Conservation (phyloP, 2,113 vertebrate genomes). For the Onychostoma macrolepis region DNA sequence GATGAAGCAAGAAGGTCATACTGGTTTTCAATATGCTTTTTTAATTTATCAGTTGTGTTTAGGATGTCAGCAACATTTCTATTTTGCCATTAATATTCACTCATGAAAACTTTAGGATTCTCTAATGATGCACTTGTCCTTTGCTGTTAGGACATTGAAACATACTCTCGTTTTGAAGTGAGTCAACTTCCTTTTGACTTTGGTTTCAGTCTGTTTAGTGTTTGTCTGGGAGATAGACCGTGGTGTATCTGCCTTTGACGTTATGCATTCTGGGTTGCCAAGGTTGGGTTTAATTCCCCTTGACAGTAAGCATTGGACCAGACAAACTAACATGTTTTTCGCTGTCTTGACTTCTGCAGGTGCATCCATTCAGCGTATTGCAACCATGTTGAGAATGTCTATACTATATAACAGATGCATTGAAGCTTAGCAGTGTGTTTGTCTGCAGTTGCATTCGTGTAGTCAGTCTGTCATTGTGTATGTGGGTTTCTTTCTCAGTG, state of each 20-base stretch:
- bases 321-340: constrained; percentile 5
- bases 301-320: constrained; percentile 18
- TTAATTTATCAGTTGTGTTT: too few species aligned
- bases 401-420: background rate
- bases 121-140: background rate
- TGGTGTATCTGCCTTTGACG: background rate
- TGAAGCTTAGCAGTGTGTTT: background rate
- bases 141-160: background rate
- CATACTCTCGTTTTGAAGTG: background rate
- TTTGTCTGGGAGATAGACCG: background rate
- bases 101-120: background rate
- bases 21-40: too few species aligned
- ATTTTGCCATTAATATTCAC: background rate
- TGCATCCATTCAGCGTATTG: background rate
- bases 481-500: constrained; percentile 11
- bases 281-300: constrained; percentile 15
- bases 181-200: background rate
- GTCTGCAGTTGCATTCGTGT: background rate
- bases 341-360: background rate
- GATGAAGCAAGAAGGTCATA: background rate
- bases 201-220: background rate
- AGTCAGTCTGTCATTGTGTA: constrained; percentile 11
- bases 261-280: background rate
- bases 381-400: constrained; percentile 15
- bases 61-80: too few species aligned